Percentiles rank a stretch among this genome's conserved stretches.
Evolutionary conservation across 2,888 invertebrate species (phyloP).

Genomic region (Acanthosoma haemorrhoidale): DNA sequence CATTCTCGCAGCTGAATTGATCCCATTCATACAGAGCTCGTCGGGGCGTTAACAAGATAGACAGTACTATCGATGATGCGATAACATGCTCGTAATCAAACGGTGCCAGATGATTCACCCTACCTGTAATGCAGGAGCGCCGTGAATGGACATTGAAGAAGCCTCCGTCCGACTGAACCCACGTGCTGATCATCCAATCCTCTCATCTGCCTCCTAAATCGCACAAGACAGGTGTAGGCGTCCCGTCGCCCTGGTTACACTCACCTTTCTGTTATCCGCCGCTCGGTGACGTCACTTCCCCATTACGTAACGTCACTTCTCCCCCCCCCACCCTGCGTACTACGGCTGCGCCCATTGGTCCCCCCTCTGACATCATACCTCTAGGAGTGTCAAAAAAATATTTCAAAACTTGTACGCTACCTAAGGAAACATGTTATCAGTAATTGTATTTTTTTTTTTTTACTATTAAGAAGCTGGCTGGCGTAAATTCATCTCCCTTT

Average conservation of each 20-base stretch:
- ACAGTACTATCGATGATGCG: too few species aligned
- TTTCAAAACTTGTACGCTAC: too few species aligned
- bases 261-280: constrained; percentile 26
- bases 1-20: too few species aligned
- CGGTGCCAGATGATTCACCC: not conserved
- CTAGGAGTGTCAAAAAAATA: not conserved
- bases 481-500: too few species aligned
- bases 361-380: constrained; percentile 1
- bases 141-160: constrained; percentile 4
- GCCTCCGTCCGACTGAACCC: not conserved
- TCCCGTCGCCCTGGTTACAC: constrained; percentile 20
- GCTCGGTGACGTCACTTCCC: constrained; percentile 24
- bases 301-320: constrained; percentile 11
- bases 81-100: too few species aligned
- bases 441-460: too few species aligned
- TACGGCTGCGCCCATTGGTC: not conserved
- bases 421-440: too few species aligned
- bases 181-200: too few species aligned
- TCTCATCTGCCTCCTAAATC: constrained; percentile 1
- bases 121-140: not conserved
- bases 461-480: too few species aligned
- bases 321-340: not conserved
- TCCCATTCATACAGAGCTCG: too few species aligned
- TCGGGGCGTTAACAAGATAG: too few species aligned
- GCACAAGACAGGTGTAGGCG: constrained; percentile 11